Conservation (phyloP, 2,113 vertebrate species). For the Etia nguti region DNA sequence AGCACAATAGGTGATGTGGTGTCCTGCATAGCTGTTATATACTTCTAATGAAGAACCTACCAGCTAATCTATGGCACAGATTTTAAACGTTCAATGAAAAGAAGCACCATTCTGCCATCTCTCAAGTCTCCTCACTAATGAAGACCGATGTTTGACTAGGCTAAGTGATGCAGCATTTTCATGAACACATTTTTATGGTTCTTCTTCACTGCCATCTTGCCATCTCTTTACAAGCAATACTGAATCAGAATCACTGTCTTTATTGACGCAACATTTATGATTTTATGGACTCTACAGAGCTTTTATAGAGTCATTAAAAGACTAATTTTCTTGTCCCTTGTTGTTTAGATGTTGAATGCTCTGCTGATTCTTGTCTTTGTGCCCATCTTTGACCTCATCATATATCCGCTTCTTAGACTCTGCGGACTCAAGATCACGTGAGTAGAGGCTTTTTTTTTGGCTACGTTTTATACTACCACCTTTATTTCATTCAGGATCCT, state of each 20-base stretch:
- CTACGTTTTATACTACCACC: background rate
- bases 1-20: background rate
- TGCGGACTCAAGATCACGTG: constrained; percentile 90
- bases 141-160: background rate
- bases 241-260: background rate
- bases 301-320: constrained; percentile 16
- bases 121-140: background rate
- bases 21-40: background rate
- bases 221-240: background rate
- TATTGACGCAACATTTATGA: constrained; percentile 23
- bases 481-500: background rate
- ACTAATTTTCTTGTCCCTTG: background rate
- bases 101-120: background rate
- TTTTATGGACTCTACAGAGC: constrained; percentile 12
- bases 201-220: background rate
- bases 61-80: background rate
- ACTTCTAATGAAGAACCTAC: background rate
- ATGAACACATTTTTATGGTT: constrained; percentile 14
- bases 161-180: background rate
- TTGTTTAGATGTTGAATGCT: constrained; percentile 86
- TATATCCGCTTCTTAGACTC: constrained; percentile 84
- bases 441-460: constrained; percentile 59
- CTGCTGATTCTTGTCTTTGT: constrained; percentile 92
- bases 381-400: constrained; percentile 88
- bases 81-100: background rate